A percentile compares a stretch with the other conserved stretches of the same genome.
Evolutionary conservation across 2,113 vertebrate genomes (phyloP).

Genomic region (Dromas ardeola): DNA sequence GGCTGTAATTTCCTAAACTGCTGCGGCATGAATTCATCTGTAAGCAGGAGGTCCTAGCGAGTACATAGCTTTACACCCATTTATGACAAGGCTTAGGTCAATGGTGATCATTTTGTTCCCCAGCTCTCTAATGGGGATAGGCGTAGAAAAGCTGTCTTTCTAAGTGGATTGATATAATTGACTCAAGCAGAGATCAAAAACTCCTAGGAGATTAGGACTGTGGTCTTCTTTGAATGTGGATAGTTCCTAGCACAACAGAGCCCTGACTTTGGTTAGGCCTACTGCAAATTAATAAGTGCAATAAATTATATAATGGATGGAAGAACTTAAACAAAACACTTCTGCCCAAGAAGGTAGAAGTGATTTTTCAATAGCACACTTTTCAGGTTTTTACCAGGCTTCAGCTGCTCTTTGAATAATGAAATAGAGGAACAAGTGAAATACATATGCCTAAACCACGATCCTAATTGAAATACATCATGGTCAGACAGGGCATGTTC

Average conservation of each 20-base stretch:
- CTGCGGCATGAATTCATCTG: not conserved
- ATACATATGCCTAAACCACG: not conserved
- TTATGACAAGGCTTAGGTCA: not conserved
- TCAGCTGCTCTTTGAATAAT: slow-evolving; percentile 8
- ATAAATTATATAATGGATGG: not conserved
- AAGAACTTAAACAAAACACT: slow-evolving; percentile 24
- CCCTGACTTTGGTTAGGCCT: not conserved
- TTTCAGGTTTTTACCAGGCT: slow-evolving; percentile 1
- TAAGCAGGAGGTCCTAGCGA: not conserved
- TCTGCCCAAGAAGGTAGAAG: not conserved
- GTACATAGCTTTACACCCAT: not conserved
- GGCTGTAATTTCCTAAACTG: not conserved
- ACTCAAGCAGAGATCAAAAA: slow-evolving; percentile 12
- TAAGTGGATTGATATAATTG: slow-evolving; percentile 8
- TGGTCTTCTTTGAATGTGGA: not conserved
- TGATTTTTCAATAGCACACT: slow-evolving; percentile 7
- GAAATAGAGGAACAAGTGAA: slow-evolving; percentile 36
- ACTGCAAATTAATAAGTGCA: not conserved
- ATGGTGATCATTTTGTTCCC: not conserved
- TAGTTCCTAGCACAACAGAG: not conserved
- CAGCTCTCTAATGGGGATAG: not conserved
- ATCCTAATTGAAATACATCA: slow-evolving; percentile 12
- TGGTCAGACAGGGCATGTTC: slow-evolving; percentile 15
- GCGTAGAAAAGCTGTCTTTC: not conserved
- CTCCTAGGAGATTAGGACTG: not conserved